Base-by-base conservation (phyloP, 2,888 invertebrate species). In the Caenorhabditis zanzibari region DNA sequence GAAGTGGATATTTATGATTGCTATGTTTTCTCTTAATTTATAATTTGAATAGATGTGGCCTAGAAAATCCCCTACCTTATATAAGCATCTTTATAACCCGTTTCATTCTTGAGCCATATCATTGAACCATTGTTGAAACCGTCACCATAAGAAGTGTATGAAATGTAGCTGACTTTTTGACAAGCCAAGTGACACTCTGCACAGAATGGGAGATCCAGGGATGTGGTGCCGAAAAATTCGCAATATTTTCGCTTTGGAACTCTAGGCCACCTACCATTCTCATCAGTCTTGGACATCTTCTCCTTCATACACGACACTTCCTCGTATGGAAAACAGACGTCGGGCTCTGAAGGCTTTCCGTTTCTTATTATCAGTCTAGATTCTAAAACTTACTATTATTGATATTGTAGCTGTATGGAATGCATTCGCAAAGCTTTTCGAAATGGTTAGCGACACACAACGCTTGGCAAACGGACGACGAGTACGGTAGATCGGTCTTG, bases 91-190 rank as follows among this genome's bases (percentile, higher is more conserved):
- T 75, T 74, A n/a, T 72, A 52, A 26, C 85, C 81, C 28, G 79
- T 68, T 14, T 68, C 24, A 4, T 80, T 66, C 32, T 16, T 54
- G 7, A 89, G 54, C 87, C 88, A 90, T 4, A 56, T 79, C 41
- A 88, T 52, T 22, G 88, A 85, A 19, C 85, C 85, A 14, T 83
- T 81, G 22, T 86, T 82, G 85, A 89, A 90, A 5, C 88, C 90
- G 32, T 85, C 73, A 4, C 88, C 85, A 74, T 90, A 90, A 2
- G 90, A 91, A 44, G 89, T 90, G 69, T 84, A 89, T 0, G 88
- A 77, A 49, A 86, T 85, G 79, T 86, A 91, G 19, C 84, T 84
- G 79, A 84, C 85, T 19, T 85, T 76, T 38, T 80, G 68, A 59
- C 84, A 84, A 10, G 74, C 84, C 22, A 81, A 38, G 9, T 66